A percentile compares a stretch with the other conserved stretches of the same genome.
Conservation (phyloP, 2,888 invertebrate genomes). For the Tipula helvola region DNA sequence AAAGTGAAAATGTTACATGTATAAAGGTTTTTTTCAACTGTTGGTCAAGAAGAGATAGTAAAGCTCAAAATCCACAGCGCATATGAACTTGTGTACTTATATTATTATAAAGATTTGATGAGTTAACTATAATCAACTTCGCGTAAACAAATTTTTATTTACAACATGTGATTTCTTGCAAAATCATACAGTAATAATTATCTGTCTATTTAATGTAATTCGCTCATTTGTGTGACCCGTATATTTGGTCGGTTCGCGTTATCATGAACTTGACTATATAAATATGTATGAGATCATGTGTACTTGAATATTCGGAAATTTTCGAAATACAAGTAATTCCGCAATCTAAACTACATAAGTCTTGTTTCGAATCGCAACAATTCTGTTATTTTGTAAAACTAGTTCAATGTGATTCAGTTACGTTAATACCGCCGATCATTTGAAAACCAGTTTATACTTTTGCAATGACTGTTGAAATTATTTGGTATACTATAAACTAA, state of each 20-base stretch:
- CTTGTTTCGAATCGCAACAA: not conserved
- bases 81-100: too few species aligned
- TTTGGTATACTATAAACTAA: too few species aligned
- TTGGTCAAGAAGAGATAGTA: not conserved
- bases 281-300: not conserved
- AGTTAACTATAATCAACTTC: not conserved
- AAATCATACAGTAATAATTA: not conserved
- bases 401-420: too few species aligned
- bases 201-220: not conserved
- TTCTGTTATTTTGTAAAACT: not conserved
- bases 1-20: not conserved
- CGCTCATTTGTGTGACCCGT: not conserved
- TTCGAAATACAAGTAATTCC: not conserved
- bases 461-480: too few species aligned
- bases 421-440: too few species aligned
- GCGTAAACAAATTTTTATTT: not conserved
- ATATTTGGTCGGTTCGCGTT: not conserved
- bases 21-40: not conserved
- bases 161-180: not conserved
- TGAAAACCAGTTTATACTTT: too few species aligned
- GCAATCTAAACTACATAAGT: too few species aligned
- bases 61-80: not conserved
- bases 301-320: not conserved
- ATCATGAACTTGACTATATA: not conserved
- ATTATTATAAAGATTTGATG: not conserved